phyloP scores from a whole-genome alignment of 1,140 invertebrate genomes.

The Platyura marginata region DNA sequence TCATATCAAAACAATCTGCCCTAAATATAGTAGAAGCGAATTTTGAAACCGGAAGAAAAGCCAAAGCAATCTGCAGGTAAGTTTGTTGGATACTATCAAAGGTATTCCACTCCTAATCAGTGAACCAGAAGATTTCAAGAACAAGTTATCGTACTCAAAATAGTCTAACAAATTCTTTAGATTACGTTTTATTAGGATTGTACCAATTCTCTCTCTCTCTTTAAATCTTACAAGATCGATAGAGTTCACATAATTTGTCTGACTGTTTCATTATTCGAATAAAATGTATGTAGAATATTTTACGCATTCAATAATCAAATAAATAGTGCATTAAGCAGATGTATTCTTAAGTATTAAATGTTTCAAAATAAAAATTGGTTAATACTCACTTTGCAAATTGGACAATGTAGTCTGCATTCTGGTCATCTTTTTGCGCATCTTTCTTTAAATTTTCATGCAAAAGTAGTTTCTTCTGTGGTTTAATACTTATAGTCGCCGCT shows the following conservation, averaged over 20 bases:
- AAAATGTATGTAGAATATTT: background rate
- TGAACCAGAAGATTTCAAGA: too few species aligned
- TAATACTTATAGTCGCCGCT: background rate
- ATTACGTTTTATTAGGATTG: too few species aligned
- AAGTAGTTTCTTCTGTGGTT: background rate
- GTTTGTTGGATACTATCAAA: too few species aligned
- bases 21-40: too few species aligned
- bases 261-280: background rate
- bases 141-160: too few species aligned
- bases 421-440: background rate
- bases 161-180: too few species aligned
- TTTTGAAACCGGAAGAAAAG: too few species aligned
- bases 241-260: background rate
- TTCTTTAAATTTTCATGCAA: background rate
- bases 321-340: background rate
- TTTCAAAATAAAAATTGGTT: background rate
- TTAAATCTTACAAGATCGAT: too few species aligned
- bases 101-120: too few species aligned
- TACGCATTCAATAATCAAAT: background rate
- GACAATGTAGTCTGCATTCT: conserved; percentile 7
- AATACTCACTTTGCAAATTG: conserved; percentile 7
- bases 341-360: background rate
- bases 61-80: too few species aligned
- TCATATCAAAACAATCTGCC: too few species aligned
- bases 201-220: too few species aligned